phyloP scores from a whole-genome alignment of 2,888 invertebrate genomes.

The Labia minor region DNA sequence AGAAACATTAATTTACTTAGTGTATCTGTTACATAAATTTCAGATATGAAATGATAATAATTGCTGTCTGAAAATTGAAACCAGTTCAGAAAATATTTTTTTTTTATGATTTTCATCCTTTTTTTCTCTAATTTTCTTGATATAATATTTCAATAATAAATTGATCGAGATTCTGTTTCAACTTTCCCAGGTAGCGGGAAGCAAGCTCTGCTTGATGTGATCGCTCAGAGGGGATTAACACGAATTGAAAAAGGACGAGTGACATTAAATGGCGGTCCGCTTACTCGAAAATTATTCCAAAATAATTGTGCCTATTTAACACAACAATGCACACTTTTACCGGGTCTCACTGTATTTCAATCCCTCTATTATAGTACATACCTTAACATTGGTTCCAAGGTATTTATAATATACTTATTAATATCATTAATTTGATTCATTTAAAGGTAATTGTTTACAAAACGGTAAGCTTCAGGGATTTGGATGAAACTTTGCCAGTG shows the following conservation, averaged over 20 bases:
- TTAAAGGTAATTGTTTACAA: neutral
- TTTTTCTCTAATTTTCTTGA: no score
- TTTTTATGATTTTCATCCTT: no score
- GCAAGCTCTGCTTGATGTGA: slow-evolving; percentile 84
- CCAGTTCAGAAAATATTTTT: no score
- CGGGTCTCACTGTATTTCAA: slow-evolving; percentile 79
- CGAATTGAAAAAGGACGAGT: slow-evolving; percentile 61
- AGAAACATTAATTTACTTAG: no score
- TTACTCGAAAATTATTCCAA: slow-evolving; percentile 71
- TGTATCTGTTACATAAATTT: no score
- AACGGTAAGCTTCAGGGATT: no score
- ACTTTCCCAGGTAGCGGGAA: slow-evolving; percentile 82
- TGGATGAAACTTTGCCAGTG: no score
- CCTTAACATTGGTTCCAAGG: slow-evolving; percentile 48
- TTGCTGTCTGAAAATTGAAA: no score
- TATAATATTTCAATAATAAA: no score
- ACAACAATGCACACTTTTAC: slow-evolving; percentile 72
- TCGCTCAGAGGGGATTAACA: slow-evolving; percentile 69
- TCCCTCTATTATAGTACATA: slow-evolving; percentile 65
- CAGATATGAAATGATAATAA: no score
- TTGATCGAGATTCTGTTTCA: no score
- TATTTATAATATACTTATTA: slow-evolving; percentile 33
- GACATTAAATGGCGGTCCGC: slow-evolving; percentile 72
- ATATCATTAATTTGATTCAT: no score
- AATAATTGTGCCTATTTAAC: slow-evolving; percentile 81